These are phyloP conservation scores for Uromys caudimaculatus DNA, from an alignment of 2,797 vertebrate genomes.

Conservation along the genomic window DNA sequence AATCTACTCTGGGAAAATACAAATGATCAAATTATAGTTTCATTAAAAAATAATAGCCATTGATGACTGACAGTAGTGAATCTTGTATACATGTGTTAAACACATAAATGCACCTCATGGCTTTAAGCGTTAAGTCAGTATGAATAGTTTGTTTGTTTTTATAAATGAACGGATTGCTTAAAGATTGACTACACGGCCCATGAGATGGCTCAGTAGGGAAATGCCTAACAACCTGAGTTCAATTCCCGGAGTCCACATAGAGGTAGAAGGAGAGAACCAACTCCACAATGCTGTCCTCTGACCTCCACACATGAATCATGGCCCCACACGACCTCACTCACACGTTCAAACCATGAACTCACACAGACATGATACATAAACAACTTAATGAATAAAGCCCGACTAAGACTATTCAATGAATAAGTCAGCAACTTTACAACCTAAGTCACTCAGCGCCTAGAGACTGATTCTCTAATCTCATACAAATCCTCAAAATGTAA, in stretches of 20 bases:
- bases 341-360: no score
- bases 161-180: not conserved
- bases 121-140: not conserved
- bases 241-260: no score
- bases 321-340: not conserved
- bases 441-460: not conserved
- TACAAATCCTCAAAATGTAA: constrained; percentile 22
- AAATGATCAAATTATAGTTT: not conserved
- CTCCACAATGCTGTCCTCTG: not conserved
- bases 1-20: not conserved
- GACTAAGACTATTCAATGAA: not conserved
- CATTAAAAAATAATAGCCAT: not conserved
- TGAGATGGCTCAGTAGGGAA: not conserved
- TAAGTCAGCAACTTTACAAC: not conserved
- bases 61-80: not conserved
- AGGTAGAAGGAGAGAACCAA: not conserved
- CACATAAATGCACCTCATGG: not conserved
- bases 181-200: not conserved
- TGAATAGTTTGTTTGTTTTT: not conserved
- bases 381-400: not conserved
- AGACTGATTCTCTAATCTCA: not conserved
- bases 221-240: not conserved
- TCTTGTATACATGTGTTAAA: not conserved
- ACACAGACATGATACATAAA: not conserved
- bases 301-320: not conserved